Evolutionary conservation across 2,797 vertebrate species (phyloP).

Genomic region (Helostoma temminkii): DNA sequence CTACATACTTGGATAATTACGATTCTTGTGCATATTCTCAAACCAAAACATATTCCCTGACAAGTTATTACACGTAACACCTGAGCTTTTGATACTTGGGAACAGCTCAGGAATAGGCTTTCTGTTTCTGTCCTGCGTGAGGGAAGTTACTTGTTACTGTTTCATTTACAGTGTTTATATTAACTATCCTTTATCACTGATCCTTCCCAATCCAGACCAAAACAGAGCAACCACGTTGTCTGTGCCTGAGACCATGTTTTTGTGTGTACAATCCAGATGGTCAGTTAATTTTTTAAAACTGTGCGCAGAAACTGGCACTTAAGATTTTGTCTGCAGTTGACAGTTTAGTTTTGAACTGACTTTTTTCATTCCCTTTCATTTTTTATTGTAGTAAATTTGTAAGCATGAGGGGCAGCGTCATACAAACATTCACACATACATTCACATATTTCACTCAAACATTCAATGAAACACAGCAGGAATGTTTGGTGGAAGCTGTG

Average conservation of each 20-base stretch:
- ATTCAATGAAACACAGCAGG: slow-evolving; percentile 50
- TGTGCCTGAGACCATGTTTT: slow-evolving; percentile 7
- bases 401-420: slow-evolving; percentile 18
- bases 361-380: slow-evolving; percentile 42
- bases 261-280: slow-evolving; percentile 22
- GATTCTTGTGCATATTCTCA: slow-evolving; percentile 30
- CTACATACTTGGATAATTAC: slow-evolving; percentile 20
- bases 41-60: slow-evolving; percentile 45
- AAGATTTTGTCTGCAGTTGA: slow-evolving; percentile 17
- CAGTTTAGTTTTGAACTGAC: slow-evolving; percentile 14
- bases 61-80: slow-evolving; percentile 55
- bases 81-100: slow-evolving; percentile 38
- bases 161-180: slow-evolving; percentile 31
- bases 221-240: slow-evolving; percentile 6
- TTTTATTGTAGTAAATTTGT: slow-evolving; percentile 39
- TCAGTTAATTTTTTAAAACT: no score
- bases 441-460: slow-evolving; percentile 36
- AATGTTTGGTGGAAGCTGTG: slow-evolving; percentile 43
- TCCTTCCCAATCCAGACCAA: slow-evolving; percentile 13
- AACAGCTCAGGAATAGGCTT: slow-evolving; percentile 54
- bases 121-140: slow-evolving; percentile 3
- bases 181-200: slow-evolving; percentile 19
- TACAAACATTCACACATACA: slow-evolving; percentile 6
- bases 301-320: slow-evolving; percentile 5
- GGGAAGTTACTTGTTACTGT: slow-evolving; percentile 39